A percentile compares a stretch with the other conserved stretches of the same genome.
Conservation (phyloP, 2,113 vertebrate genomes). For the Phrynosoma blainvillii region DNA sequence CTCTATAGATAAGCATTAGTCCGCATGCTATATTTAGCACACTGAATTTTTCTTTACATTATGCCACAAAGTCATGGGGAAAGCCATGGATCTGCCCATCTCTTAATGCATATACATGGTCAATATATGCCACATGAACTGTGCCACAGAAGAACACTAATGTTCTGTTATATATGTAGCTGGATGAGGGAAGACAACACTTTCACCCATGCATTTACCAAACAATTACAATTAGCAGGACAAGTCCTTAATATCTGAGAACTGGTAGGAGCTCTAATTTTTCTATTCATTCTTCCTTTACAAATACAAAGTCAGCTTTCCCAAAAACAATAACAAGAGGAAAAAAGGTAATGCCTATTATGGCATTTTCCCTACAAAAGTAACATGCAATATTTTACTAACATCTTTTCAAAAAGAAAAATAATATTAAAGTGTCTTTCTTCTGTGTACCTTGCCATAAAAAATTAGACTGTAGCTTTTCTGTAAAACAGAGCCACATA, state of each 20-base stretch:
- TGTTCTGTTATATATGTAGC: constrained; percentile 36
- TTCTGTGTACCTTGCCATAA: constrained; percentile 49
- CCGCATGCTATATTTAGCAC: background rate
- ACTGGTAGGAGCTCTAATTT: background rate
- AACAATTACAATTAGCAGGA: constrained; percentile 14
- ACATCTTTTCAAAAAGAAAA: constrained; percentile 32
- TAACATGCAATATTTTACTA: constrained; percentile 44
- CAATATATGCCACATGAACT: constrained; percentile 6
- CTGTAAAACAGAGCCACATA: background rate
- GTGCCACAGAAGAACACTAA: constrained; percentile 52
- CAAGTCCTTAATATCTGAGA: constrained; percentile 46
- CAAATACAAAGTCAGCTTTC: background rate
- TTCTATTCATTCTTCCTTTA: background rate
- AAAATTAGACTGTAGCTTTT: constrained; percentile 9
- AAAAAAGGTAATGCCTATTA: background rate
- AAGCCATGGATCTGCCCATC: background rate
- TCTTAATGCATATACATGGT: background rate
- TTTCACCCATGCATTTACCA: constrained; percentile 35
- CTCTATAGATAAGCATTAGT: constrained; percentile 37
- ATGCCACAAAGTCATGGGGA: background rate
- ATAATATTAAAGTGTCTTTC: constrained; percentile 37
- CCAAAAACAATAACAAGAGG: background rate
- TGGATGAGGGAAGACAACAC: constrained; percentile 30
- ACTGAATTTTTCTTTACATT: background rate
- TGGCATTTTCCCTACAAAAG: constrained; percentile 47